A percentile compares a stretch with the other conserved stretches of the same genome.
These are phyloP conservation scores for Erpornis zantholeuca DNA, from an alignment of 2,113 vertebrate genomes.

Conservation along the genomic window DNA sequence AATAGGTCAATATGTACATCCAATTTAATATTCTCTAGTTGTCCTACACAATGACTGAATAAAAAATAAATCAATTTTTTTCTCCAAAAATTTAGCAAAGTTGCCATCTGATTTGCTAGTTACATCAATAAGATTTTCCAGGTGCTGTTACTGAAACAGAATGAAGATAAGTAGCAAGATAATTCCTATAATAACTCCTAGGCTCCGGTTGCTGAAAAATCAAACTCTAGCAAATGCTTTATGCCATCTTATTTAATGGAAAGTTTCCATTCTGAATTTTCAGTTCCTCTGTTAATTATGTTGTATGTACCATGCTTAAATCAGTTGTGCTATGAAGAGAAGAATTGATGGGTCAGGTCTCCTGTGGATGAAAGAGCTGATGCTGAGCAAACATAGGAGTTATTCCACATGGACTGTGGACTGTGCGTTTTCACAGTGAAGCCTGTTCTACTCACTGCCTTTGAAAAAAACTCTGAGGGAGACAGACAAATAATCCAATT, in stretches of 20 bases:
- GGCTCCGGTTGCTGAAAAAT: neutral
- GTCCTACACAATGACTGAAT: neutral
- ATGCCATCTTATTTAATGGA: neutral
- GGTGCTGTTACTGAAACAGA: slow-evolving; percentile 5
- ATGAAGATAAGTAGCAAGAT: neutral
- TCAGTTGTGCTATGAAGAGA: neutral
- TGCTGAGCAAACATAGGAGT: neutral
- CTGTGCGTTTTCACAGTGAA: neutral
- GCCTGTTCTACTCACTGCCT: neutral
- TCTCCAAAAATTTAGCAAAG: neutral
- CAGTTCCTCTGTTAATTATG: neutral
- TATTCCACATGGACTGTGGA: neutral
- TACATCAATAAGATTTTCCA: slow-evolving; percentile 34
- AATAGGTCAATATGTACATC: neutral
- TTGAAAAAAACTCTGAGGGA: neutral
- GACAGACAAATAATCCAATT: neutral
- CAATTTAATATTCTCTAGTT: slow-evolving; percentile 4
- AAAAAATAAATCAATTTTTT: neutral
- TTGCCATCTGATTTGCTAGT: slow-evolving; percentile 17
- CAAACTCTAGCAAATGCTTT: neutral
- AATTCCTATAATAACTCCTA: neutral
- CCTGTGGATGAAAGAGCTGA: neutral
- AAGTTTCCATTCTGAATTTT: neutral
- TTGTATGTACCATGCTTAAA: neutral
- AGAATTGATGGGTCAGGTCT: neutral